Evolutionary conservation across 2,113 vertebrate genomes (phyloP), one percentile per base, ranked within the genome.

Genomic region (Tricholaema leucomelas): DNA sequence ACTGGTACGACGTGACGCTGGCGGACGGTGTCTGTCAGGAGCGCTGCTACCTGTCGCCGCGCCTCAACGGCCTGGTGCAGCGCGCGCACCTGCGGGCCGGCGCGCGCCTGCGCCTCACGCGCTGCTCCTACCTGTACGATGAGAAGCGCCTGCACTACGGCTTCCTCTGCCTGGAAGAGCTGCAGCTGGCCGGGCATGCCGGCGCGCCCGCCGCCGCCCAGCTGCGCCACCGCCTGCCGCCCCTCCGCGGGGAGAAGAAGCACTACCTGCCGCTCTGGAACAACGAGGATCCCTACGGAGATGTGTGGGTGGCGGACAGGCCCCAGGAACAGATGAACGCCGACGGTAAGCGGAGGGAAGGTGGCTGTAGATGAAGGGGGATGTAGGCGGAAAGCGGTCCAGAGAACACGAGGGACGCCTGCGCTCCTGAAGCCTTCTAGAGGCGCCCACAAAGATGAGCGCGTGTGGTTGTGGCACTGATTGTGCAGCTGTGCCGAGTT

Each of bases 211-310:
- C 9, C 10, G 2, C 6, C 20, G 17, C 10, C 10, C 15, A 86
- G 27, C 10, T 61, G 63, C 55, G 93, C 15, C 25, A 36, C 42
- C 52, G 81, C 3, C 96, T 96, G 31, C 87, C 58, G 8, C 98
- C 98, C 1, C 97, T 99, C 23, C 96, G 95, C 56, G 94, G 97
- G 1, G 88, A 83, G 55, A 97, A 82, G 52, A 98, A 96, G 61
- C 98, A 98, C 91, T 99, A 98, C 93, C 95, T 99, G 52, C 90
- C 98, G 3, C 96, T 99, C 31, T 99, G 99, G 99, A 99, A 99
- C 90, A 98, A 98, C 33, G 98, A 98, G 54, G 98, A 99, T 27
- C 98, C 98, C 0, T 98, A 98, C 19, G 98, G 99, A 16, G 96
- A 96, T 19, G 16, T 97, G 18, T 99, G 99, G 98, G 56, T 91